Evolutionary conservation across 2,797 vertebrate genomes (phyloP).

Genomic region (Dallia pectoralis): DNA sequence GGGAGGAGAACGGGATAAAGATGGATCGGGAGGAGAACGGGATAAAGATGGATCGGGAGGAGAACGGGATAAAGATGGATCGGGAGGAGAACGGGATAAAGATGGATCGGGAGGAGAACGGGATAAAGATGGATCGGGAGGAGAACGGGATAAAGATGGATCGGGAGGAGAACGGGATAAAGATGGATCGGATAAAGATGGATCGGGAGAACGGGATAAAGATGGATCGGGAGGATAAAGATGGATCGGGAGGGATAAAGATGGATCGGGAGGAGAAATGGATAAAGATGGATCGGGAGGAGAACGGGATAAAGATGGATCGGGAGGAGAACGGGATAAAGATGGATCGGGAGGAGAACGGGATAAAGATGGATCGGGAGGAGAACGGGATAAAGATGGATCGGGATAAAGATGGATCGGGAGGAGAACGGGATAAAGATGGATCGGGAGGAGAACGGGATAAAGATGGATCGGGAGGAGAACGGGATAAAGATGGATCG

Average conservation of each 20-base stretch:
- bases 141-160: neutral
- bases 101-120: neutral
- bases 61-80: no score
- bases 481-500: neutral
- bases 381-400: neutral
- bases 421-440: no score
- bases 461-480: no score
- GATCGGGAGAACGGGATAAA: no score
- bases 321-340: no score
- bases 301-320: no score
- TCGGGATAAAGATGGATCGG: neutral
- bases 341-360: neutral
- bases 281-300: neutral
- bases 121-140: neutral
- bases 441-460: no score
- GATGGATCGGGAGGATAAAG: neutral
- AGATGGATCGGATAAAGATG: no score
- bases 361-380: neutral
- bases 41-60: neutral
- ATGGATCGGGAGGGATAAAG: no score
- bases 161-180: no score
- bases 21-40: neutral
- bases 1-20: neutral
- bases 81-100: no score
- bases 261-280: neutral